phyloP scores from a whole-genome alignment of 2,797 vertebrate species.

The Ctenosaura bakeri region DNA sequence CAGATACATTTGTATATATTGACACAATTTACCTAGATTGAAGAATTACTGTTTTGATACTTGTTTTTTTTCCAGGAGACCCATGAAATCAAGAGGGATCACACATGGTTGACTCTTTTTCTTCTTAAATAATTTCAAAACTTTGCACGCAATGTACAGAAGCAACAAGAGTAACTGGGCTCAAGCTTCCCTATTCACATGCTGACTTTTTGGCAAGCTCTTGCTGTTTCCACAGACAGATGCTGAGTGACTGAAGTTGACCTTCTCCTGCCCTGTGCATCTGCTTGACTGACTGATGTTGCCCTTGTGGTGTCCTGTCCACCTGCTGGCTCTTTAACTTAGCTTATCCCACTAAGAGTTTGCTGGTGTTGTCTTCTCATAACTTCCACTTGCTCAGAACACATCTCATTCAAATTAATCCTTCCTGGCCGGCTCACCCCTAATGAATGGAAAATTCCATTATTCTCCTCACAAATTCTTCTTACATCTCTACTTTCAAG shows the following conservation, averaged over 20 bases:
- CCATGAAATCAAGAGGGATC: background rate
- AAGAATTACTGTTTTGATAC: background rate
- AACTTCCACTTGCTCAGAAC: constrained; percentile 27
- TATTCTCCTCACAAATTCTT: constrained; percentile 27
- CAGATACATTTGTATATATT: background rate
- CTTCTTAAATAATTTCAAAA: background rate
- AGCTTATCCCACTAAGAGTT: background rate
- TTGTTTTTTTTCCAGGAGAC: background rate
- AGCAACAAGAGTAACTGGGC: background rate
- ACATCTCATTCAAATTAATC: background rate
- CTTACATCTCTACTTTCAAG: constrained; percentile 4
- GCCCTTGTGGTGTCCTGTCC: background rate
- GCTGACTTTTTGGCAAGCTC: accelerated
- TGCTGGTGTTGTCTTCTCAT: background rate
- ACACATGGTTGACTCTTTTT: constrained; percentile 27
- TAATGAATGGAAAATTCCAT: constrained; percentile 24
- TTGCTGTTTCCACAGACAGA: constrained; percentile 17
- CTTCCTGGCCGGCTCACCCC: background rate
- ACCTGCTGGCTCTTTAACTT: constrained; percentile 5
- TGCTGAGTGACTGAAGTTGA: constrained; percentile 25
- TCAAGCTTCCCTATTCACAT: background rate
- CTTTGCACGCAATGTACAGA: background rate
- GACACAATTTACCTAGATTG: background rate
- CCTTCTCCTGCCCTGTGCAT: constrained; percentile 1
- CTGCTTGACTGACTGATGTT: constrained; percentile 13